These are phyloP conservation scores for Panthera leo DNA, from an alignment of 2,113 vertebrate species.

Conservation along the genomic window DNA sequence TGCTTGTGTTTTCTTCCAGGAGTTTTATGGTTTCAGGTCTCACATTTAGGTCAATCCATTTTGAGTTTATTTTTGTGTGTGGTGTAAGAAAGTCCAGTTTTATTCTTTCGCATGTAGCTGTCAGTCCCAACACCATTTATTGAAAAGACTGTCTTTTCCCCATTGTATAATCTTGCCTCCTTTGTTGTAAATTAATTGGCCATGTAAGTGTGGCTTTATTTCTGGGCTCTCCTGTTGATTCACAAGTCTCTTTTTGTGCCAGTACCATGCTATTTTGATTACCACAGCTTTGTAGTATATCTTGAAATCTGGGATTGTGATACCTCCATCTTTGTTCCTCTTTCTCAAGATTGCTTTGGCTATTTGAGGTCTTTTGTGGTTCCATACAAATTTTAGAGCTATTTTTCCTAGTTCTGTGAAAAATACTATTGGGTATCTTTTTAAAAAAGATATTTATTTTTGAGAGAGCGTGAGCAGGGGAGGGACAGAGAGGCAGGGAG, in stretches of 20 bases:
- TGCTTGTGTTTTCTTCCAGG: background rate
- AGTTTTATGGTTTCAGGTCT: background rate
- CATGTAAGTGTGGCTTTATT: background rate
- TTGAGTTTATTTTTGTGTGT: background rate
- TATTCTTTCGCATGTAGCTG: background rate
- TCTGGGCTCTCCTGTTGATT: background rate
- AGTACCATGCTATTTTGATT: background rate
- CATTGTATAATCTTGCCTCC: background rate
- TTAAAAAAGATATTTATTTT: no score
- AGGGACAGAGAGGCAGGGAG: no score
- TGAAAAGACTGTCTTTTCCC: background rate
- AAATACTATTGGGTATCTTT: background rate
- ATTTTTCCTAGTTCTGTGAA: background rate
- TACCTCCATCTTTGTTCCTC: no score
- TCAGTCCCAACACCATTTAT: background rate
- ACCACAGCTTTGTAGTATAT: background rate
- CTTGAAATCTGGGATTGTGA: background rate
- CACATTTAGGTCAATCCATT: background rate
- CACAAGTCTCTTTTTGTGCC: background rate
- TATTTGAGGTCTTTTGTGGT: background rate
- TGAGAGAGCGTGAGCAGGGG: no score
- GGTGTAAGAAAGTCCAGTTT: background rate
- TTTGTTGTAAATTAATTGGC: background rate
- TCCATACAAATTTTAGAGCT: background rate
- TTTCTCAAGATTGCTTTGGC: background rate